Evolutionary conservation across 2,888 invertebrate genomes (phyloP), one percentile per base, ranked within the genome.

Genomic region (Eupithecia insigniata): DNA sequence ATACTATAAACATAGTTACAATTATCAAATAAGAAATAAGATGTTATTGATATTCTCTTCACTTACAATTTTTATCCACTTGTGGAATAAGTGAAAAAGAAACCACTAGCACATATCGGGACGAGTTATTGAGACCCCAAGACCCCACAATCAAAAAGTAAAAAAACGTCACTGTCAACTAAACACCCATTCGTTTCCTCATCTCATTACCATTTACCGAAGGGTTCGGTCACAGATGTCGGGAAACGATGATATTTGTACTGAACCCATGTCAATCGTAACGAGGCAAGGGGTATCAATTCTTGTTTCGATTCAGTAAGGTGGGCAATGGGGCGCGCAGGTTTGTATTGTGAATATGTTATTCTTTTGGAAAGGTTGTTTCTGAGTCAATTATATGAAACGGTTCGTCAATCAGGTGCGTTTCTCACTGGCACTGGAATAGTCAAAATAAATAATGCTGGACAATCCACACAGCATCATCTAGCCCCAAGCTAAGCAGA

Each of bases 261-360:
- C 68, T 30, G 70, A 67, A 77, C 77, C 77, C 77, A 69, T 69
- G 75, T 77, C 77, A 77, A 65, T 70, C 46, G 12, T 73, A 73
- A 75, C 73, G 69, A 75, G 71, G 66, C 67, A 64, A 34, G 30
- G 75, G 51, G 64, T 71, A 65, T 65, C 60, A 60, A 60, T 60
- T 60, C 30, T 34, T 62, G 30, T 62, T 62, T 34, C 62, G 34
- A 32, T 62, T 32, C 62, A 62, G 34, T 62, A 62, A 32, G 32
- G 34, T 62, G 32, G 34, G 22, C 55, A 36, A 22, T 34, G 36
- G 64, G 32, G 36, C 26, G 64, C 12, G 30, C 64, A 8, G 64
- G 32, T 64, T 55, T 55, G 16, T 39, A 39, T 39, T 39, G 26
- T 26, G 64, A 36, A 16, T 14, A 34, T 26, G n/a, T 64, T 64